These are phyloP conservation scores for Mnemiopsis leidyi DNA, from an alignment of 37 sponge, comb jelly and placozoan genomes.

Conservation along the genomic window DNA sequence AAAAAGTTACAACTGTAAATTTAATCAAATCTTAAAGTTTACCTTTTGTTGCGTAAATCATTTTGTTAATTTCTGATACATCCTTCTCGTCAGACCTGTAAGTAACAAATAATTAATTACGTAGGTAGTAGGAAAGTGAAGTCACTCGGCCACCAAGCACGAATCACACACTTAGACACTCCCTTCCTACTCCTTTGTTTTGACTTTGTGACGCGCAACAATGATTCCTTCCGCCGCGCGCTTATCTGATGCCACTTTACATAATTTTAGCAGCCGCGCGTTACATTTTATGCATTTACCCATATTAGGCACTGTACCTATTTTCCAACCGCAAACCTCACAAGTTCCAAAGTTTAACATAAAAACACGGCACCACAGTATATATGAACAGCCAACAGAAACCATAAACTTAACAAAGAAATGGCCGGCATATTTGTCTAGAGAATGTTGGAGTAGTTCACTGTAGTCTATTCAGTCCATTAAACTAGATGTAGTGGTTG, in stretches of 20 bases:
- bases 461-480: too few relatives aligned
- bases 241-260: background rate
- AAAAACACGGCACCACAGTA: too few relatives aligned
- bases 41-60: conserved; percentile 5
- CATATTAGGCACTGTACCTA: background rate
- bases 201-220: background rate
- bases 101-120: too few relatives aligned
- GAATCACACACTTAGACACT: background rate
- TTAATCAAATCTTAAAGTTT: too few relatives aligned
- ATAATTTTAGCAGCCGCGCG: background rate
- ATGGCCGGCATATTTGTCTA: too few relatives aligned
- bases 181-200: background rate
- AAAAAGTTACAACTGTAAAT: too few relatives aligned
- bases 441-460: too few relatives aligned
- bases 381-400: too few relatives aligned
- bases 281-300: background rate
- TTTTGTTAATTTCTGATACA: background rate
- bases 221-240: background rate
- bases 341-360: too few relatives aligned
- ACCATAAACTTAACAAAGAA: too few relatives aligned
- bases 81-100: background rate
- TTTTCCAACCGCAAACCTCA: background rate
- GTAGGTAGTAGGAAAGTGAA: too few relatives aligned
- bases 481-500: too few relatives aligned
- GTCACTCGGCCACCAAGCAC: background rate